Conservation (phyloP, 2,113 vertebrate species). For the Physeter macrocephalus region DNA sequence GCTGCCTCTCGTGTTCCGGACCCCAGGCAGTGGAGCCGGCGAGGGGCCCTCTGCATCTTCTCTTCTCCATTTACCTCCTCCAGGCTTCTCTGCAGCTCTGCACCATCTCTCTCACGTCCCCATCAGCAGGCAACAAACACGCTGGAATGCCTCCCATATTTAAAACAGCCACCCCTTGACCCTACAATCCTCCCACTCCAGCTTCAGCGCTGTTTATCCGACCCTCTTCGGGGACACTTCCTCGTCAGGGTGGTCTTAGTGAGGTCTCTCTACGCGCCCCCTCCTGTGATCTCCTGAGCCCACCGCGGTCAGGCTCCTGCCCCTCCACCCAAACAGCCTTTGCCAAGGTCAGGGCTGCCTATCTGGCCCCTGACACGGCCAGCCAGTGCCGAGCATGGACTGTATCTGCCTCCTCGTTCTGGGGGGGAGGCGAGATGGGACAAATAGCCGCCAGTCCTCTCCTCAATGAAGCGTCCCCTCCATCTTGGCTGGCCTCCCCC, state of each 20-base stretch:
- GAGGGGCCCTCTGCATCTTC: background rate
- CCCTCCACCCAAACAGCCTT: background rate
- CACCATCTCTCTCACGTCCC: background rate
- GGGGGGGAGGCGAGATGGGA: background rate
- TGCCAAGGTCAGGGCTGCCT: background rate
- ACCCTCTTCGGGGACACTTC: background rate
- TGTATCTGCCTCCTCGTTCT: background rate
- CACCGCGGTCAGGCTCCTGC: rapidly evolving
- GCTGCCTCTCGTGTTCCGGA: rapidly evolving
- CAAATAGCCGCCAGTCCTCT: background rate
- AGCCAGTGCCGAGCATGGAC: background rate
- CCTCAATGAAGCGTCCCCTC: too few relatives aligned
- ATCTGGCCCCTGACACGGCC: background rate
- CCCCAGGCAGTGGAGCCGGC: background rate
- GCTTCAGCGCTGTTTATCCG: rapidly evolving
- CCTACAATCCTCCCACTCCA: background rate
- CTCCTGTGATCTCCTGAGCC: background rate
- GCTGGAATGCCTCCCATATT: background rate
- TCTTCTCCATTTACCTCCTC: background rate
- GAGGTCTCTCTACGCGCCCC: background rate
- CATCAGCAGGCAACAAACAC: background rate
- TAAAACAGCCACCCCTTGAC: background rate
- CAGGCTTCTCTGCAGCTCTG: background rate
- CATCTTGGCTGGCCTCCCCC: background rate
- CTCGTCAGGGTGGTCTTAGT: rapidly evolving